These are phyloP conservation scores for Pseudochirops corinnae DNA, from an alignment of 2,797 vertebrate genomes.

Conservation along the genomic window DNA sequence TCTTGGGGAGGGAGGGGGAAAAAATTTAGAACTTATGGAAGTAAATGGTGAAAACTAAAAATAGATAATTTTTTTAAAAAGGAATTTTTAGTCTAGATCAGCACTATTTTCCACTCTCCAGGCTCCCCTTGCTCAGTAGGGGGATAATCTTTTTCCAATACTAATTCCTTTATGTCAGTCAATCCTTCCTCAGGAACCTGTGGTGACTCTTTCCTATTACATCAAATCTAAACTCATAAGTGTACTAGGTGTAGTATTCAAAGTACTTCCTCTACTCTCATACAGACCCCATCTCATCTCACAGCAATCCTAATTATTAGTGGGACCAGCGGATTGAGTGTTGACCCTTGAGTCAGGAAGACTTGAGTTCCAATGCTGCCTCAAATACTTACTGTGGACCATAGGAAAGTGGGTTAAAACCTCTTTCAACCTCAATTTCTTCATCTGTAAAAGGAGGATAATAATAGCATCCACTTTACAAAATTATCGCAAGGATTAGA, in stretches of 20 bases:
- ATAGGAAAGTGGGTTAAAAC: background rate
- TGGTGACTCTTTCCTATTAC: background rate
- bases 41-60: no score
- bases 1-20: no score
- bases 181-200: background rate
- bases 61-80: no score
- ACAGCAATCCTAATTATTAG: background rate
- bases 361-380: background rate
- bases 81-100: background rate
- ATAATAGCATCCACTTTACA: background rate
- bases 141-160: background rate
- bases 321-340: background rate
- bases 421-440: background rate
- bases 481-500: background rate
- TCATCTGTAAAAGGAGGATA: background rate
- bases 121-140: background rate
- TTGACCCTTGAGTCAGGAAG: background rate
- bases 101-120: background rate
- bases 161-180: fast-evolving
- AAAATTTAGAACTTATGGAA: no score
- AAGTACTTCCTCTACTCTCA: background rate
- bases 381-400: background rate
- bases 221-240: background rate
- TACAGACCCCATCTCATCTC: background rate
- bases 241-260: background rate